These are phyloP conservation scores for Gadus macrocephalus DNA, from an alignment of 2,113 vertebrate genomes.

Conservation along the genomic window DNA sequence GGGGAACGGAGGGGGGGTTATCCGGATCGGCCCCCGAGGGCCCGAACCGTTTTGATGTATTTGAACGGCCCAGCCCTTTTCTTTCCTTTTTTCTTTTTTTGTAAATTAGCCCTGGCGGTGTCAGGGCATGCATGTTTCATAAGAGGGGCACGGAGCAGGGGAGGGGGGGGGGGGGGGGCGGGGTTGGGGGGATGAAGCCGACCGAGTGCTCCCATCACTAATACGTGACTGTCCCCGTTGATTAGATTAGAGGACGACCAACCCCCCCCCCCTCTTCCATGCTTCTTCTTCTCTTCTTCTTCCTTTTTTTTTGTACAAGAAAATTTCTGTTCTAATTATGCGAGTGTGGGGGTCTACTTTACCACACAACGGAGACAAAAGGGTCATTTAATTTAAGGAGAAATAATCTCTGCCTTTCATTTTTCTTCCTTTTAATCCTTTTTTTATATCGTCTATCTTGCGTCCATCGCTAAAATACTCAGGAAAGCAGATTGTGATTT, in stretches of 20 bases:
- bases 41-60: conserved; percentile 17
- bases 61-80: conserved; percentile 12
- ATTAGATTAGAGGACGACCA: conserved; percentile 65
- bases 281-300: too few relatives aligned
- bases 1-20: conserved; percentile 34
- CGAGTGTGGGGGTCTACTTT: conserved; percentile 47
- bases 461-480: not conserved
- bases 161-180: not conserved
- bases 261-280: conserved; percentile 26
- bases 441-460: conserved; percentile 17
- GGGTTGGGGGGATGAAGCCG: conserved; percentile 46
- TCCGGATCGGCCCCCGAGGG: conserved; percentile 16
- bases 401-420: too few relatives aligned
- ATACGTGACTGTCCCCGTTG: conserved; percentile 60
- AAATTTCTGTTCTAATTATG: conserved; percentile 71
- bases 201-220: conserved; percentile 59
- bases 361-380: conserved; percentile 49
- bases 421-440: conserved; percentile 51
- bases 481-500: not conserved
- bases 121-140: conserved; percentile 65
- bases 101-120: conserved; percentile 49
- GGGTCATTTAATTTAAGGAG: conserved; percentile 29
- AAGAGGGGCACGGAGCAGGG: conserved; percentile 31
- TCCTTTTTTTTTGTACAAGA: conserved; percentile 52
- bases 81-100: not conserved